A percentile compares a stretch with the other conserved stretches of the same genome.
These are phyloP conservation scores for Colostygia pectinataria DNA, from an alignment of 2,888 invertebrate species.

Conservation along the genomic window DNA sequence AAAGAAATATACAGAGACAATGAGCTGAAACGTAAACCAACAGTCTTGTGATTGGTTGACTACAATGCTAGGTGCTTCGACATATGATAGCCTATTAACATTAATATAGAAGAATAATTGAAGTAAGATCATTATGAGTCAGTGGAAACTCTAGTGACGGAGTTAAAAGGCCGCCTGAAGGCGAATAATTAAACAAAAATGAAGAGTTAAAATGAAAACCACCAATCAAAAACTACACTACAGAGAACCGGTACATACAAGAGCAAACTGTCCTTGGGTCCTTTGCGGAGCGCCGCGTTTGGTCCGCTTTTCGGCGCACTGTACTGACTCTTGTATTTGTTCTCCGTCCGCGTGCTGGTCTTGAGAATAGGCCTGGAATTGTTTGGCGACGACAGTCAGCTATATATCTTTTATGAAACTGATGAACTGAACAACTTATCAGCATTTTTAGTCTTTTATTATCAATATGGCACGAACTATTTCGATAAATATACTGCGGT, in stretches of 20 bases:
- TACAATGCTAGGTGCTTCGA: too few relatives aligned
- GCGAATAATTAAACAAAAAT: background rate
- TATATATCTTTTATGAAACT: background rate
- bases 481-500: too few relatives aligned
- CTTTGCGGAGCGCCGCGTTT: slow-evolving; percentile 87
- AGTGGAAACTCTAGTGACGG: too few relatives aligned
- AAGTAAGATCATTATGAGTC: too few relatives aligned
- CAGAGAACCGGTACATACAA: slow-evolving; percentile 85
- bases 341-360: slow-evolving; percentile 68
- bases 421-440: background rate
- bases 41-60: too few relatives aligned
- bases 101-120: too few relatives aligned
- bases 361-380: slow-evolving; percentile 70
- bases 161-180: too few relatives aligned
- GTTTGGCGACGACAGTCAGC: slow-evolving; percentile 1
- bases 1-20: too few relatives aligned
- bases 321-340: slow-evolving; percentile 84
- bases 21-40: too few relatives aligned
- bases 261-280: slow-evolving; percentile 89
- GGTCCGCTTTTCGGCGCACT: slow-evolving; percentile 85
- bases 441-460: slow-evolving; percentile 4
- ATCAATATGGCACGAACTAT: too few relatives aligned
- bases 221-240: background rate
- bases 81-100: too few relatives aligned
- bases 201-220: too few relatives aligned